Percentiles rank a stretch among this genome's conserved stretches.
Conservation (phyloP, 2,797 vertebrate genomes). For the Pseudomugil tenellus region DNA sequence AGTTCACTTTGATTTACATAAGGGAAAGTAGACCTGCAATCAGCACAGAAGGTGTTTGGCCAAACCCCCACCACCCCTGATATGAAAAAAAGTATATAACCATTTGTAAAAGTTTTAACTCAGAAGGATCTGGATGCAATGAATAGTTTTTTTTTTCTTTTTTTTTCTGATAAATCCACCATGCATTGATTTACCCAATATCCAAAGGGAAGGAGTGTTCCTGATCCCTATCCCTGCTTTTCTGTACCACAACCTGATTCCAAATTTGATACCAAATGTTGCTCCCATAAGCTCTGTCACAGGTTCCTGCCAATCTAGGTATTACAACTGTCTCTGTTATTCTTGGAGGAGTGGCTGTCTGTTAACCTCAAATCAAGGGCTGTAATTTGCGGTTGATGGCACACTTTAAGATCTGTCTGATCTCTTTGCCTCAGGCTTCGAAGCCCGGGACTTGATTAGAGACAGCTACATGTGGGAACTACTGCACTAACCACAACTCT, state of each 20-base stretch:
- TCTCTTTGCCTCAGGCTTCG: constrained; percentile 82
- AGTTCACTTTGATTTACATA: constrained; percentile 38
- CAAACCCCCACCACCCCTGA: constrained; percentile 22
- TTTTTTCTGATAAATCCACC: constrained; percentile 20
- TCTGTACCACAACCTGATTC: constrained; percentile 50
- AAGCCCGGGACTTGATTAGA: constrained; percentile 84
- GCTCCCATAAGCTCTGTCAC: constrained; percentile 70
- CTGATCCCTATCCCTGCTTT: constrained; percentile 19
- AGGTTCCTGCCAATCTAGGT: constrained; percentile 79
- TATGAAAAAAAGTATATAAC: constrained; percentile 12
- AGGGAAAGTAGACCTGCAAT: constrained; percentile 43
- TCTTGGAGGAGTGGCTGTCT: constrained; percentile 84
- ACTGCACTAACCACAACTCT: constrained; percentile 81
- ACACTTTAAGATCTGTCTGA: constrained; percentile 88
- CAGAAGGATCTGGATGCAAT: constrained; percentile 5
- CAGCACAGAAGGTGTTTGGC: constrained; percentile 35
- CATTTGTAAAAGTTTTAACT: constrained; percentile 9
- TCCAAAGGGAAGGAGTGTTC: constrained; percentile 27
- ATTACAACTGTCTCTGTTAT: constrained; percentile 84
- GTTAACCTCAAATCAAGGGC: constrained; percentile 89
- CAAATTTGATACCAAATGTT: constrained; percentile 65
- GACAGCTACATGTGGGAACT: constrained; percentile 86
- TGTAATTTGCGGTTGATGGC: constrained; percentile 90
- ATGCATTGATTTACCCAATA: constrained; percentile 27
- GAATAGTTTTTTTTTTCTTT: background rate